A percentile compares a stretch with the other conserved stretches of the same genome.
Evolutionary conservation across 2,797 vertebrate species (phyloP).

Genomic region (Phrynocephalus forsythii): DNA sequence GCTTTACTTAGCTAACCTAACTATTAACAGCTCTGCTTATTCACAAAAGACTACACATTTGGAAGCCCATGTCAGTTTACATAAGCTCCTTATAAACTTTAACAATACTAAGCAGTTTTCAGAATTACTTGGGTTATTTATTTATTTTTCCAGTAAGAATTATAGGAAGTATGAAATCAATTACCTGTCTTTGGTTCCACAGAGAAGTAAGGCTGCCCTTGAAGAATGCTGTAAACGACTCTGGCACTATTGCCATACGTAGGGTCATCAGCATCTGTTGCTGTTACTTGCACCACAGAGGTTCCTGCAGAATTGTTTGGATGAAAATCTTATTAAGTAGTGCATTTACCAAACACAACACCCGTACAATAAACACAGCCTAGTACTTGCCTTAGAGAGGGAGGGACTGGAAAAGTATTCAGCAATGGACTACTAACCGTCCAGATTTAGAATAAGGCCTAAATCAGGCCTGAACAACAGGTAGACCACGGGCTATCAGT

Average conservation of each 20-base stretch:
- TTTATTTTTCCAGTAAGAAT: not conserved
- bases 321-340: conserved; percentile 41
- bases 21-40: not conserved
- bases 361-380: not conserved
- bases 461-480: no score
- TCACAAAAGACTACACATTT: not conserved
- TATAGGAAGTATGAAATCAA: conserved; percentile 24
- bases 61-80: not conserved
- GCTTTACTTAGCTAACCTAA: not conserved
- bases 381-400: not conserved
- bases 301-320: conserved; percentile 83
- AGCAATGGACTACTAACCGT: not conserved
- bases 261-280: conserved; percentile 95
- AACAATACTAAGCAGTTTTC: no score
- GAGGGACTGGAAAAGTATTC: not conserved
- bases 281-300: conserved; percentile 94
- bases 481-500: no score
- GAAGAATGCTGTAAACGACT: conserved; percentile 95
- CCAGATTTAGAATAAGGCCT: not conserved
- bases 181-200: conserved; percentile 97
- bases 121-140: not conserved
- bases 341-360: not conserved
- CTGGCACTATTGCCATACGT: conserved; percentile 96
- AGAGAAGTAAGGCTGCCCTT: conserved; percentile 96
- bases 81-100: not conserved